Base-by-base conservation (phyloP, 2,797 vertebrate genomes). In the Octomys mimax region DNA sequence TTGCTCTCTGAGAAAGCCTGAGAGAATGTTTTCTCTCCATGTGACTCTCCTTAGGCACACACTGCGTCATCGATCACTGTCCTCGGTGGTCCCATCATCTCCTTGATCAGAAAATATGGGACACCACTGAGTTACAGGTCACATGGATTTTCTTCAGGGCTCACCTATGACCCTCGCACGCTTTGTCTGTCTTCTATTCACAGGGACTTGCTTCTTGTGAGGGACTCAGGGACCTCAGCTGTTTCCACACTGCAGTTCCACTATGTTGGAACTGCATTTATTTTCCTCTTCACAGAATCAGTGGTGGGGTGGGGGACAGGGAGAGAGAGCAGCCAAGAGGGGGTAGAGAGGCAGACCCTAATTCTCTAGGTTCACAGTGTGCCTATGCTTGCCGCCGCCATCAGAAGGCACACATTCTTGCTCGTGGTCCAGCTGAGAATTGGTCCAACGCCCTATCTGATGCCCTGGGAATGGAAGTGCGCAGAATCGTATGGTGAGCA, bases 401-500 rank as follows among this genome's bases (percentile, higher is more conserved):
- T 87, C 59, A 10, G 46, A 21, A 52, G 92, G 33, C 19, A 36
- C 13, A 54, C 1, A 24, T 39, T 22, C 28, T 36, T 52, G 62
- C 8, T 90, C 39, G 18, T 52, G 4, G 22, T 54, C 19, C 26
- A 39, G 7, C 18, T 77, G 33, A 75, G 64, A 73, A 75, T 66
- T 26, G 33, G 31, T 86, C 57, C 64, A 18, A 24, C 33, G 24
- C 59, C 28, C 24, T 52, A 52, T 39, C 46, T 9, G 36, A 18
- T 31, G 0, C 42, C 61, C 54, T 19, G 52, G 14, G 9, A 52
- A 36, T 80, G 39, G 22, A 36, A 22, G 54, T 62, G 33, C 19
- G 13, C 24, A 52, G 4, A 3, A 42, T 36, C 1, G 0, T 0
- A 1, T 8, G 26, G 26, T 64, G 73, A 31, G 26, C 24, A 46